Conservation (phyloP, 2,113 vertebrate genomes). For the Mormyrus iriodes region DNA sequence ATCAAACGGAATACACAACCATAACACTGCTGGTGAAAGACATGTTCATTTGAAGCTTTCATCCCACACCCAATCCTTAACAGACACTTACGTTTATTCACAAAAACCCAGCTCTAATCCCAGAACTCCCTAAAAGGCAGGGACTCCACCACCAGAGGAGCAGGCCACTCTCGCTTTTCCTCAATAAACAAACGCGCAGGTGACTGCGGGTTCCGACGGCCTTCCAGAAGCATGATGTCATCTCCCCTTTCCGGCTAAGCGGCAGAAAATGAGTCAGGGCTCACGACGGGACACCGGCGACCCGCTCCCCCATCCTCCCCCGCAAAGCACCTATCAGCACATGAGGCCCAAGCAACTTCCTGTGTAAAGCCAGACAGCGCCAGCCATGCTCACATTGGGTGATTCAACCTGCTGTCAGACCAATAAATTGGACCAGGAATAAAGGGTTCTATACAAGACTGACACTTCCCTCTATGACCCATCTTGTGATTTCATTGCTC, state of each 20-base stretch:
- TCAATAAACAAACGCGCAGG: constrained; percentile 1
- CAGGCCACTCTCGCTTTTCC: not conserved
- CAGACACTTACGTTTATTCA: not conserved
- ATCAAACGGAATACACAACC: not conserved
- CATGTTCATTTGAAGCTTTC: not conserved
- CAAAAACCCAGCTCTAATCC: not conserved
- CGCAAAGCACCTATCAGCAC: not conserved
- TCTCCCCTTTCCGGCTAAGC: constrained; percentile 11
- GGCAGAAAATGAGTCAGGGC: constrained; percentile 18
- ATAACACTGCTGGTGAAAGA: not conserved
- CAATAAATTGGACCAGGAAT: not conserved
- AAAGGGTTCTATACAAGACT: not conserved
- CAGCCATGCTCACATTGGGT: constrained; percentile 8
- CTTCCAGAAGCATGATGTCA: constrained; percentile 24
- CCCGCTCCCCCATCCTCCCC: not conserved
- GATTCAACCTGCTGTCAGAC: constrained; percentile 18
- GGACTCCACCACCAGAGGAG: not conserved
- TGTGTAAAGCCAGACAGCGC: constrained; percentile 8
- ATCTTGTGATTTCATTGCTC: not conserved
- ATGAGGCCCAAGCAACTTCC: not conserved
- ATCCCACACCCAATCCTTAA: not conserved
- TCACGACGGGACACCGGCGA: constrained; percentile 7
- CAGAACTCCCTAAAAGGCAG: not conserved
- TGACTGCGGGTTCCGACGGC: constrained; percentile 9
- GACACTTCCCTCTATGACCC: constrained; percentile 3